Conservation (phyloP, 2,888 invertebrate species). For the Herminia tarsipennalis region DNA sequence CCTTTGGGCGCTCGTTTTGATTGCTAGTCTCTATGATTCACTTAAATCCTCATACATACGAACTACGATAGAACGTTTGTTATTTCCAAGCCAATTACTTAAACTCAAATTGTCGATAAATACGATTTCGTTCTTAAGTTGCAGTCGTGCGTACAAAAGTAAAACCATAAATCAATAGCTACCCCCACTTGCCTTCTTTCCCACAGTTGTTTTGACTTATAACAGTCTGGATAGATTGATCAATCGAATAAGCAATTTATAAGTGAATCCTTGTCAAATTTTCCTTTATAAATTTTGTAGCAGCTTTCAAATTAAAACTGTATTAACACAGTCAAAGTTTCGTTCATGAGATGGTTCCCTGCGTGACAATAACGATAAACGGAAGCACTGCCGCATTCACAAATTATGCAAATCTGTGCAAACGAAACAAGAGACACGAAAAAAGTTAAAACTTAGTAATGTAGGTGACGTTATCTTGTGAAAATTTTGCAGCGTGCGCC, state of each 20-base stretch:
- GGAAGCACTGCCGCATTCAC: conserved; percentile 15
- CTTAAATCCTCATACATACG: too few relatives aligned
- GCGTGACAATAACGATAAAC: conserved; percentile 13
- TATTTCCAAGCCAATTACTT: too few relatives aligned
- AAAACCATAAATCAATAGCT: conserved; percentile 2
- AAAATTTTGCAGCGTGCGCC: conserved; percentile 55
- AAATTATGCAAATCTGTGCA: conserved; percentile 27
- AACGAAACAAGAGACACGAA: conserved; percentile 28
- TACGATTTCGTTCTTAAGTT: background rate
- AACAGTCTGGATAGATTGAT: conserved; percentile 7
- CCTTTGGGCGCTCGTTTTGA: background rate
- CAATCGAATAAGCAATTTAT: conserved; percentile 6
- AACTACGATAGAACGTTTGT: too few relatives aligned
- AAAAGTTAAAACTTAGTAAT: conserved; percentile 51
- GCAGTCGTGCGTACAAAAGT: conserved; percentile 5
- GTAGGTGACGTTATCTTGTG: conserved; percentile 53
- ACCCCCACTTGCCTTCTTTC: background rate
- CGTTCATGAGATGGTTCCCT: background rate
- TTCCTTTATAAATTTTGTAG: background rate
- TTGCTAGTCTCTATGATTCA: background rate
- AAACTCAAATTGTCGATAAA: conserved; percentile 2
- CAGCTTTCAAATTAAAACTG: background rate
- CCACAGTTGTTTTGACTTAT: conserved; percentile 3
- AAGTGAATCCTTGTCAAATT: conserved; percentile 1
- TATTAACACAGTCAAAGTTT: conserved; percentile 6